These are phyloP conservation scores for Leucoma salicis DNA, from an alignment of 2,888 invertebrate species.

Conservation along the genomic window DNA sequence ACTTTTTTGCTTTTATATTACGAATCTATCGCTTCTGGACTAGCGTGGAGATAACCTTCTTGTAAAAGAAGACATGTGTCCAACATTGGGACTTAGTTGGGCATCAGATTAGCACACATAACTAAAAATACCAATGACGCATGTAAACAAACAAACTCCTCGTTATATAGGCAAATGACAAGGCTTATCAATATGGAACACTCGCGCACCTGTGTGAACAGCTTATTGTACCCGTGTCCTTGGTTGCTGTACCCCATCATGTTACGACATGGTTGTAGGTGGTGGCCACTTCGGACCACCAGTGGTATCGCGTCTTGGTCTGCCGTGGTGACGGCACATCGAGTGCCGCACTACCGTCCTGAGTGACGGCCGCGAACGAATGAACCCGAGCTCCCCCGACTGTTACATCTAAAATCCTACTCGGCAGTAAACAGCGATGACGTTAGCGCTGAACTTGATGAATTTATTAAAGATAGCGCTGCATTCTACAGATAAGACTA, in stretches of 20 bases:
- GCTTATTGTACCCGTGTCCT: slow-evolving; percentile 91
- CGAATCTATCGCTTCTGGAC: too few relatives aligned
- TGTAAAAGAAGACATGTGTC: too few relatives aligned
- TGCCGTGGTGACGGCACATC: slow-evolving; percentile 66
- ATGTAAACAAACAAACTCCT: slow-evolving; percentile 36
- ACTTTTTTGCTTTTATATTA: too few relatives aligned
- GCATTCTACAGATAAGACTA: too few relatives aligned
- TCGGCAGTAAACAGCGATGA: neutral
- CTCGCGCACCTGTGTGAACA: slow-evolving; percentile 88
- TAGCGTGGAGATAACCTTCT: too few relatives aligned
- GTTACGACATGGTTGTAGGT: slow-evolving; percentile 83
- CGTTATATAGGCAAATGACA: slow-evolving; percentile 31
- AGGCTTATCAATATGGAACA: slow-evolving; percentile 35
- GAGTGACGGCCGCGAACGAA: slow-evolving; percentile 53
- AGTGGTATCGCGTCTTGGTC: slow-evolving; percentile 77
- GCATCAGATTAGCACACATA: neutral
- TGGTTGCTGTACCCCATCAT: slow-evolving; percentile 91
- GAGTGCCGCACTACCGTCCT: slow-evolving; percentile 49
- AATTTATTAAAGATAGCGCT: neutral
- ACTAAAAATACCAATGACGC: slow-evolving; percentile 9
- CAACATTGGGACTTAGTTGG: too few relatives aligned
- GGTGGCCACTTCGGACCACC: slow-evolving; percentile 78
- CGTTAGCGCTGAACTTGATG: neutral
- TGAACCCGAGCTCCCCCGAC: slow-evolving; percentile 37
- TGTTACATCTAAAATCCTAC: neutral